These are phyloP conservation scores for Crocuta crocuta DNA, from an alignment of 2,113 vertebrate genomes.

Conservation along the genomic window DNA sequence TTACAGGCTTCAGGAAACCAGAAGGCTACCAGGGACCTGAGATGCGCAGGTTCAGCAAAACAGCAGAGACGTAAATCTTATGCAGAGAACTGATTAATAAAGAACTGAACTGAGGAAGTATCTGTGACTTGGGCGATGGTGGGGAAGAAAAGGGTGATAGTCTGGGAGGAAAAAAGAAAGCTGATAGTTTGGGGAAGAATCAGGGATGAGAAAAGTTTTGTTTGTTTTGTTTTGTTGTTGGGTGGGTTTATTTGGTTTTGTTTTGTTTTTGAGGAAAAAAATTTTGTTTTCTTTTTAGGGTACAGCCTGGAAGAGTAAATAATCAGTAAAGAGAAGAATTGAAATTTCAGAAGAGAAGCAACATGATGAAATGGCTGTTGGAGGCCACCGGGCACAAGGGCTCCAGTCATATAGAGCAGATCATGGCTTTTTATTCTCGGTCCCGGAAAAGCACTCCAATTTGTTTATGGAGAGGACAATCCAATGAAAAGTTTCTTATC, in stretches of 20 bases:
- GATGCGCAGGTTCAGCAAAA: background rate
- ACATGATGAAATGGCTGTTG: background rate
- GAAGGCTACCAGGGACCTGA: background rate
- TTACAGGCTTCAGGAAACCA: background rate
- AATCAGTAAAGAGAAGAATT: background rate
- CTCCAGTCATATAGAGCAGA: background rate
- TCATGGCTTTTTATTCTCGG: background rate
- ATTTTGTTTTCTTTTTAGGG: background rate
- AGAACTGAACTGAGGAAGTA: background rate
- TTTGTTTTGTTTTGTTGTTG: too few species aligned
- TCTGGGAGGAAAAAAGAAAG: background rate
- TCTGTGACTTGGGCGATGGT: background rate
- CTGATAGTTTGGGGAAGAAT: background rate
- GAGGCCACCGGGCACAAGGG: background rate
- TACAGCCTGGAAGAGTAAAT: background rate
- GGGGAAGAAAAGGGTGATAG: background rate
- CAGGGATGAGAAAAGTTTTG: background rate
- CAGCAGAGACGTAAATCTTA: background rate
- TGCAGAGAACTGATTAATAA: background rate
- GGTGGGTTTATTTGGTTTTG: too few species aligned
- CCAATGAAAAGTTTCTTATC: background rate
- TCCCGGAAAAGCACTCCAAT: background rate
- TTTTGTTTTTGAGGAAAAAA: too few species aligned
- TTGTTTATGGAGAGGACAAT: background rate
- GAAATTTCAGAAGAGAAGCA: background rate